Percentiles rank a stretch among this genome's conserved stretches.
Conservation (phyloP, 2,888 invertebrate genomes). For the Stenodema calcarata region DNA sequence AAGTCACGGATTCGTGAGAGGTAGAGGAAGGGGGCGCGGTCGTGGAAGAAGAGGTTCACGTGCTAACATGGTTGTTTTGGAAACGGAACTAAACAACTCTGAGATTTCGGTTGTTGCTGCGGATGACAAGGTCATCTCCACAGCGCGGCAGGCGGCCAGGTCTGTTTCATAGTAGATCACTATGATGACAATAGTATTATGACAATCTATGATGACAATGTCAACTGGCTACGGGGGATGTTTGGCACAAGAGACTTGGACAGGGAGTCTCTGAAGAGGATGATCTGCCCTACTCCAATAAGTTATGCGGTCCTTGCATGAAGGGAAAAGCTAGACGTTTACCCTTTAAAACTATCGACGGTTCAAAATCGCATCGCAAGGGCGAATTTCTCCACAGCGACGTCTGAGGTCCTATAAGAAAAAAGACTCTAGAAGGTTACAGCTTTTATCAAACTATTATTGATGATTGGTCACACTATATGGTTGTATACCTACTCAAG, state of each 20-base stretch:
- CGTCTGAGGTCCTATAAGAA: neutral
- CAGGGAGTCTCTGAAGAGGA: neutral
- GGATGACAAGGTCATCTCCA: neutral
- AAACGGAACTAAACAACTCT: neutral
- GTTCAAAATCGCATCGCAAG: neutral
- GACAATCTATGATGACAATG: too few relatives aligned
- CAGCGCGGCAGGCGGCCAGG: neutral
- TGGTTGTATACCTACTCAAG: neutral
- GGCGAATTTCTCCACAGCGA: neutral
- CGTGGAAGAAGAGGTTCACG: too few relatives aligned
- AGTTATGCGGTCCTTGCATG: neutral
- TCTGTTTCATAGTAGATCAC: too few relatives aligned
- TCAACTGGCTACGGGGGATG: too few relatives aligned
- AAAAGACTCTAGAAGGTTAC: neutral
- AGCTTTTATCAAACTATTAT: neutral
- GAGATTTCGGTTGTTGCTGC: neutral
- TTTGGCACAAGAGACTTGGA: too few relatives aligned
- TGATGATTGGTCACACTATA: neutral
- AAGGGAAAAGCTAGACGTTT: neutral
- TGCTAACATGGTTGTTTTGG: too few relatives aligned
- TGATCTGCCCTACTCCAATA: neutral
- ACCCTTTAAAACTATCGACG: neutral
- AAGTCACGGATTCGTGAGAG: neutral
- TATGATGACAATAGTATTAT: too few relatives aligned
- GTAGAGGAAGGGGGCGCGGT: too few relatives aligned